Conservation (phyloP, 2,888 invertebrate species). For the Chymomyza caudatula region DNA sequence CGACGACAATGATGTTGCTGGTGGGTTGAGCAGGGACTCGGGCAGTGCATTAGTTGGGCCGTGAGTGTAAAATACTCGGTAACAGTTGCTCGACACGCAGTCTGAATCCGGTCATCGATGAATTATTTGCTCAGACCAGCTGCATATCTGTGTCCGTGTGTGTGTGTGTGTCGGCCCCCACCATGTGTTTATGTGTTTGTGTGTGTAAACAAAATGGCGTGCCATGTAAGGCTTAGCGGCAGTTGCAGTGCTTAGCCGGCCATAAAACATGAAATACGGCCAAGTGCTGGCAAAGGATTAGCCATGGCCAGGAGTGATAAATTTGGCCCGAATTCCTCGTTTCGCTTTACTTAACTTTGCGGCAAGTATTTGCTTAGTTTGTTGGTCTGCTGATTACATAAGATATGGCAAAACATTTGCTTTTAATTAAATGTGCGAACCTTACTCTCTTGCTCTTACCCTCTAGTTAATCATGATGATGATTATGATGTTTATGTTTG, state of each 20-base stretch:
- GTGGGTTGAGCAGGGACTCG: slow-evolving; percentile 1
- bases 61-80: slow-evolving; percentile 64
- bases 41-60: neutral
- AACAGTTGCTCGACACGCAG: slow-evolving; percentile 69
- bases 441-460: no score
- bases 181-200: no score
- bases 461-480: slow-evolving; percentile 14
- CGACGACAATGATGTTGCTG: slow-evolving; percentile 28
- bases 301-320: slow-evolving; percentile 61
- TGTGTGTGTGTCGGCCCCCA: slow-evolving; percentile 10
- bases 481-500: slow-evolving; percentile 21
- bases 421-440: slow-evolving; percentile 60
- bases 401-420: slow-evolving; percentile 68
- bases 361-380: slow-evolving; percentile 16
- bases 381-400: slow-evolving; percentile 28
- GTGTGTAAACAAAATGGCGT: slow-evolving; percentile 19
- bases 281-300: slow-evolving; percentile 67
- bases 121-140: slow-evolving; percentile 51
- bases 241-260: slow-evolving; percentile 60
- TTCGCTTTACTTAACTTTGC: slow-evolving; percentile 58
- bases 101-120: slow-evolving; percentile 49
- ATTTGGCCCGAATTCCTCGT: slow-evolving; percentile 37
- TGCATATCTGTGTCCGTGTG: neutral
- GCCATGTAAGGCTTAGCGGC: slow-evolving; percentile 58
- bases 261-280: slow-evolving; percentile 72